These are phyloP conservation scores for Falco rusticolus DNA, from an alignment of 2,797 vertebrate species.

Conservation along the genomic window DNA sequence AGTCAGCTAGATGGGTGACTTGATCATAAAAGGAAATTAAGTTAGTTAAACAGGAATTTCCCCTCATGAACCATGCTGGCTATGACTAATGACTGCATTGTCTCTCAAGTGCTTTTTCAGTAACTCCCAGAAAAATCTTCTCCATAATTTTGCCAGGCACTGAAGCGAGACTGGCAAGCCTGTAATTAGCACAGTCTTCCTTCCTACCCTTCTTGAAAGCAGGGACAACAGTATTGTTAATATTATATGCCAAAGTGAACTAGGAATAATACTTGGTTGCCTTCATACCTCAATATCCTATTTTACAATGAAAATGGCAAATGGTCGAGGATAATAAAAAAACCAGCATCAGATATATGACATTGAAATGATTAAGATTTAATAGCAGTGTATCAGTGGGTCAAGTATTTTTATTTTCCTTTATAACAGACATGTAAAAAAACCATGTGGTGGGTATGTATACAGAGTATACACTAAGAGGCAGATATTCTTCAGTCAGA, in stretches of 20 bases:
- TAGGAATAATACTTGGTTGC: background rate
- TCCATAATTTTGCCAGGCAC: background rate
- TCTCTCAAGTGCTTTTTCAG: background rate
- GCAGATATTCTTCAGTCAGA: background rate
- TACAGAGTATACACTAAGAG: background rate
- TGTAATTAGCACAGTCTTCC: background rate
- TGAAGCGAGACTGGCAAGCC: background rate
- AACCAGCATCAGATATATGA: background rate
- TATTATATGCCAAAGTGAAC: background rate
- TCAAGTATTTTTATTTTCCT: background rate
- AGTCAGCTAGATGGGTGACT: background rate
- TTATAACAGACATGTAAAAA: background rate
- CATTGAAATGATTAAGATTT: background rate
- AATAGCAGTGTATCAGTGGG: background rate
- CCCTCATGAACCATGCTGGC: accelerated
- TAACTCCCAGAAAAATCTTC: background rate
- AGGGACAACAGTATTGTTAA: background rate
- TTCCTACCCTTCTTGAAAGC: background rate
- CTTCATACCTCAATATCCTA: background rate
- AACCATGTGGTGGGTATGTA: background rate
- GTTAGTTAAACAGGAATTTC: background rate
- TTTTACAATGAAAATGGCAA: background rate
- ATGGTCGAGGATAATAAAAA: background rate
- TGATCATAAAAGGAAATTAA: too few species aligned
- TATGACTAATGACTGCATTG: too few species aligned